Evolutionary conservation across 2,797 vertebrate species (phyloP).

Genomic region (Sus cebifrons): DNA sequence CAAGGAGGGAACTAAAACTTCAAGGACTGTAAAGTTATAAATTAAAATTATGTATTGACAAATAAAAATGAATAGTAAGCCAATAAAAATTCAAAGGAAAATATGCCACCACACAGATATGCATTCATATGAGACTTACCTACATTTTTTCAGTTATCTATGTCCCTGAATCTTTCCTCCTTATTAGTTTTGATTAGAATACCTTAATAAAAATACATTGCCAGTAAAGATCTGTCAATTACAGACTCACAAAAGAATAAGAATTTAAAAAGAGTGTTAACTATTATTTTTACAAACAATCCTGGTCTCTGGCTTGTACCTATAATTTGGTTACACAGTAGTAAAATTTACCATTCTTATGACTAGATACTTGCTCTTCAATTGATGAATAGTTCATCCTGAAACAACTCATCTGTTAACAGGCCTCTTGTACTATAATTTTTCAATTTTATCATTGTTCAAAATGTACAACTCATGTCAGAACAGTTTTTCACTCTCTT

Average conservation of each 20-base stretch:
- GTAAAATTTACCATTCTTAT: constrained; percentile 55
- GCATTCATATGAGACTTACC: background rate
- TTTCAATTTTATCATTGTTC: constrained; percentile 59
- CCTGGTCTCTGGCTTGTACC: background rate
- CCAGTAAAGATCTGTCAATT: background rate
- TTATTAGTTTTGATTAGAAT: constrained; percentile 29
- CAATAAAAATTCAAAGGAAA: background rate
- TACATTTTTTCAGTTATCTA: background rate
- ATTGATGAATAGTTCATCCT: constrained; percentile 64
- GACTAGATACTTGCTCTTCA: constrained; percentile 37
- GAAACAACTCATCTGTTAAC: constrained; percentile 64
- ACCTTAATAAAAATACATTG: background rate
- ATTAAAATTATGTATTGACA: constrained; percentile 24
- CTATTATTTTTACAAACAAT: constrained; percentile 22
- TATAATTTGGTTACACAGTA: constrained; percentile 57
- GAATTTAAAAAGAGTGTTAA: background rate
- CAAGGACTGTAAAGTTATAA: background rate
- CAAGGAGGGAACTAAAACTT: background rate
- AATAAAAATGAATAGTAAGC: constrained; percentile 37
- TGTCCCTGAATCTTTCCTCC: background rate
- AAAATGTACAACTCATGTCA: constrained; percentile 68
- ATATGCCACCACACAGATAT: background rate
- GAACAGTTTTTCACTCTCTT: constrained; percentile 60
- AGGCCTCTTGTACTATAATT: constrained; percentile 55
- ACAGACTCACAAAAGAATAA: background rate